Evolutionary conservation across 2,797 vertebrate genomes (phyloP).

Genomic region (Botia kubotai): DNA sequence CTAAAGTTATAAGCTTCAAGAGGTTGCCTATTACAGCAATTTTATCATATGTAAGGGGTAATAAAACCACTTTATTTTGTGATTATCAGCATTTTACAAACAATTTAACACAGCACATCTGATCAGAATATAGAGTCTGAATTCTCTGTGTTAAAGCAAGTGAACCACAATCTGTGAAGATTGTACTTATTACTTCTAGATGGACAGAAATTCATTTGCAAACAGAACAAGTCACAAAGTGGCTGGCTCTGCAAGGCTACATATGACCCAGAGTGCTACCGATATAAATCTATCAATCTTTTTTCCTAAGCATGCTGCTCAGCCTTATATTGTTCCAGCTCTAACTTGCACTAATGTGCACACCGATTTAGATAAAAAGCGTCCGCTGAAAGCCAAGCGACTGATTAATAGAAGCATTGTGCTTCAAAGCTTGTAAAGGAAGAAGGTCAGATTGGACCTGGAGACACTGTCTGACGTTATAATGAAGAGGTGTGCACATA

Average conservation of each 20-base stretch:
- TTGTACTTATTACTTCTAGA: background rate
- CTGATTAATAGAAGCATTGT: background rate
- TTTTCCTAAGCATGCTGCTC: background rate
- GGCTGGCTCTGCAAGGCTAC: background rate
- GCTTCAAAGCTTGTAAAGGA: conserved; percentile 9
- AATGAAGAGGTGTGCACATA: conserved; percentile 17
- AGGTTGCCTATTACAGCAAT: too few relatives aligned
- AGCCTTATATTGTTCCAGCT: background rate
- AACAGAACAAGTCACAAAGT: background rate
- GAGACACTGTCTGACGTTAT: background rate
- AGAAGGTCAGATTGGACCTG: background rate
- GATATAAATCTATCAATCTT: background rate
- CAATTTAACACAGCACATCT: background rate
- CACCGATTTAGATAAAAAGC: conserved; percentile 21
- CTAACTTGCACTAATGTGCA: background rate
- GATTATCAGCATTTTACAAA: background rate
- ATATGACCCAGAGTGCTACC: background rate
- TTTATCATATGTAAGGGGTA: too few relatives aligned
- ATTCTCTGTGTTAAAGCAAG: background rate
- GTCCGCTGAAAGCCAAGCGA: background rate
- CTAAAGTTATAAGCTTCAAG: too few relatives aligned
- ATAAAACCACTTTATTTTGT: too few relatives aligned
- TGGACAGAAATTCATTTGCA: background rate
- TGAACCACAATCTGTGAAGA: background rate
- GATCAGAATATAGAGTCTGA: background rate